Evolutionary conservation across 2,797 vertebrate genomes (phyloP).

Genomic region (Zalophus californianus): DNA sequence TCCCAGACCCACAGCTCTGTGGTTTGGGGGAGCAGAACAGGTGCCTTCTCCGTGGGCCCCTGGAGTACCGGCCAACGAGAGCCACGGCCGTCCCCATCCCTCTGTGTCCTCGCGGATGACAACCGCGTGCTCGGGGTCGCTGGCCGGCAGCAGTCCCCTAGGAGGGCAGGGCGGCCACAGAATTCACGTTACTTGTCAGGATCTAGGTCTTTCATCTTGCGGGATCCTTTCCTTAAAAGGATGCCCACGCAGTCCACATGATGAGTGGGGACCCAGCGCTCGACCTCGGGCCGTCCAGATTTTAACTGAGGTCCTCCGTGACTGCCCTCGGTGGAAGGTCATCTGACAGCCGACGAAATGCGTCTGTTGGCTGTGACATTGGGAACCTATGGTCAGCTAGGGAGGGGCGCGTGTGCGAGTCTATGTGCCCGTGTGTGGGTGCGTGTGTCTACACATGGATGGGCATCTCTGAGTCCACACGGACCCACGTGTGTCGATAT

Average conservation of each 20-base stretch:
- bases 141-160: conserved; percentile 36
- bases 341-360: background rate
- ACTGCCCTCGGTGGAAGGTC: background rate
- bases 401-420: accelerated
- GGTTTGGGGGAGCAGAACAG: background rate
- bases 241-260: conserved; percentile 10
- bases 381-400: background rate
- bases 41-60: background rate
- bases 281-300: conserved; percentile 65
- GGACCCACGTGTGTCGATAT: background rate
- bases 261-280: conserved; percentile 76
- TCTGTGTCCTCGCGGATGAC: conserved; percentile 86
- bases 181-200: conserved; percentile 68
- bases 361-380: background rate
- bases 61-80: background rate
- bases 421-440: background rate
- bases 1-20: conserved; percentile 76
- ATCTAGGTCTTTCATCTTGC: conserved; percentile 66
- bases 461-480: background rate
- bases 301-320: background rate
- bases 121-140: conserved; percentile 66
- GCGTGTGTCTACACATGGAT: background rate
- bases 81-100: conserved; percentile 76
- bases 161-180: background rate
- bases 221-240: conserved; percentile 75